Conservation (phyloP, 2,888 invertebrate species). For the Nemoura dubitans region DNA sequence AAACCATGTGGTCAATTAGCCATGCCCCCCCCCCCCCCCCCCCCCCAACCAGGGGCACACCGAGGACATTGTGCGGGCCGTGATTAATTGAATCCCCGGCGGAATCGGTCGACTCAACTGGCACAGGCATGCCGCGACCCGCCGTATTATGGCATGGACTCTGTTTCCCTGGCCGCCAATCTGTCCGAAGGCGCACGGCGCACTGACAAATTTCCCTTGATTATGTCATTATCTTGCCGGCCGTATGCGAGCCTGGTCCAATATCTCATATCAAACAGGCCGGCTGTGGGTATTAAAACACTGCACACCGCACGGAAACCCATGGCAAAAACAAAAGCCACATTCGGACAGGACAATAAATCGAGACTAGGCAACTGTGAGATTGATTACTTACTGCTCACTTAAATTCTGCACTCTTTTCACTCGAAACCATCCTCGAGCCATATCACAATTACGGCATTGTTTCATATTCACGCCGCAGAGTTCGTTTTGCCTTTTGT, state of each 20-base stretch:
- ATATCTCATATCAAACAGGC: slow-evolving; percentile 12
- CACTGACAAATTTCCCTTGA: slow-evolving; percentile 39
- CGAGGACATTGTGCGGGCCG: not conserved
- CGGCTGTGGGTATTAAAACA: slow-evolving; percentile 16
- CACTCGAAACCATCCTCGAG: not conserved
- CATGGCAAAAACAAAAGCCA: not conserved
- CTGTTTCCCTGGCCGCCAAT: not conserved
- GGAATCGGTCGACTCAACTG: too few relatives aligned
- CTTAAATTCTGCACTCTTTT: not conserved
- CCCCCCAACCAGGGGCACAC: not conserved
- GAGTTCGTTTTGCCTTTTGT: not conserved
- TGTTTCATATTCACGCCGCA: not conserved
- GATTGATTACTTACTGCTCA: not conserved
- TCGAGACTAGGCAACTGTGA: not conserved
- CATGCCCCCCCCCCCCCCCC: not conserved
- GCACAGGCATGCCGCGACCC: too few relatives aligned
- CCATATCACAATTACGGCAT: not conserved
- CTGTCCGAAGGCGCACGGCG: not conserved
- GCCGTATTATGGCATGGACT: too few relatives aligned
- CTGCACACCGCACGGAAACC: not conserved
- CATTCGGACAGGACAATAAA: not conserved
- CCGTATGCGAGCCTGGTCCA: not conserved
- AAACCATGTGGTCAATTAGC: not conserved
- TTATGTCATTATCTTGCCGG: slow-evolving; percentile 29
- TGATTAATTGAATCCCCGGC: not conserved